Conservation (phyloP, 2,888 invertebrate genomes). For the Lasioglossum marginatum region DNA sequence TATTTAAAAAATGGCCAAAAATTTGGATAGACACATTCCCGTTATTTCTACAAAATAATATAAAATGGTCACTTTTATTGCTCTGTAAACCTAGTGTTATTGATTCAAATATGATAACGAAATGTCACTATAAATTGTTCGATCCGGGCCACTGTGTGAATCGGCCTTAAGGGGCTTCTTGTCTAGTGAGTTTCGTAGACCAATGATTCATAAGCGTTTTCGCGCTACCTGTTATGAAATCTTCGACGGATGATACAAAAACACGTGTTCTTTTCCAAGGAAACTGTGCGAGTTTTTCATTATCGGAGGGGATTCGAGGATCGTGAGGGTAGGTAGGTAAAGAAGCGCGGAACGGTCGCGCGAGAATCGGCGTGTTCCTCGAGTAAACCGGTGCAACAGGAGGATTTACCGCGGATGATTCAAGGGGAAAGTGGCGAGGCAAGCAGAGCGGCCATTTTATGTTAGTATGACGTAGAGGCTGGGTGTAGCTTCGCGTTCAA, state of each 20-base stretch:
- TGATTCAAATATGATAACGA: not conserved
- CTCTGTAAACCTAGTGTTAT: not conserved
- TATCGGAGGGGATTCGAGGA: conserved; percentile 23
- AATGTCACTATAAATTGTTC: not conserved
- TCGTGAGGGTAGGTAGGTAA: conserved; percentile 16
- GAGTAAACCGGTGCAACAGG: conserved; percentile 38
- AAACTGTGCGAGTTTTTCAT: conserved; percentile 41
- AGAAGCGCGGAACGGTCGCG: conserved; percentile 16
- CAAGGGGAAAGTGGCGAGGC: conserved; percentile 67
- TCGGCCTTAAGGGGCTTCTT: conserved; percentile 25
- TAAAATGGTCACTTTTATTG: not conserved
- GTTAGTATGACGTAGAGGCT: conserved; percentile 83
- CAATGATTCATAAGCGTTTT: conserved; percentile 71
- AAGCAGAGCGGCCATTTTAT: conserved; percentile 81
- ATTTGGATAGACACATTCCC: no score
- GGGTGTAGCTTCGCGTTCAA: conserved; percentile 82
- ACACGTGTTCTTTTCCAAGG: conserved; percentile 71
- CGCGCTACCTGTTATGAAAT: conserved; percentile 78
- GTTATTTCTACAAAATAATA: not conserved
- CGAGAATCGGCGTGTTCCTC: conserved; percentile 13
- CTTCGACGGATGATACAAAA: conserved; percentile 69
- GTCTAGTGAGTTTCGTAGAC: conserved; percentile 66
- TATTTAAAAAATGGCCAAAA: no score
- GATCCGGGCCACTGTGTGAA: conserved; percentile 35
- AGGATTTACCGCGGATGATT: conserved; percentile 60